Conservation (phyloP, 2,888 invertebrate species). For the Acleris emargana region DNA sequence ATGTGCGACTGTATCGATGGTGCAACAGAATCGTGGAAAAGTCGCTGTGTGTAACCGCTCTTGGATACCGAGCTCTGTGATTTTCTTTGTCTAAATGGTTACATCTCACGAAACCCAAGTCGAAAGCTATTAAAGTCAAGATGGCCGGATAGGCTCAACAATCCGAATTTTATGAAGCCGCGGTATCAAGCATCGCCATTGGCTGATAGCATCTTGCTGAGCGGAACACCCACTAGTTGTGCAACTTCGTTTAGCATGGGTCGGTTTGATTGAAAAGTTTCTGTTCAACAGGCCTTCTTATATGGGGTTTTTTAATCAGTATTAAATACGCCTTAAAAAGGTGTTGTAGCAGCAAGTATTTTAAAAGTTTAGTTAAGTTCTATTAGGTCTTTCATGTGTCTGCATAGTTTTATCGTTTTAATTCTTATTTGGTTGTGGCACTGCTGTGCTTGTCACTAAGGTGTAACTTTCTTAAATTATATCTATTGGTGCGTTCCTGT, state of each 20-base stretch:
- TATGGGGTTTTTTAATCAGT: not conserved
- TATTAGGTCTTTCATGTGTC: too few relatives aligned
- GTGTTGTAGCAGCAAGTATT: too few relatives aligned
- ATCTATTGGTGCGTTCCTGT: too few relatives aligned
- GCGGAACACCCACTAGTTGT: slow-evolving; percentile 26
- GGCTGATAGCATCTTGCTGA: slow-evolving; percentile 22
- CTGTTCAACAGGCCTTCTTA: not conserved
- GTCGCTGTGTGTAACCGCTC: too few relatives aligned
- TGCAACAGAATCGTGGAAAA: too few relatives aligned
- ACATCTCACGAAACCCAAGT: slow-evolving; percentile 29
- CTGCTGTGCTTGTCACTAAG: too few relatives aligned
- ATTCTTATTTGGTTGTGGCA: too few relatives aligned
- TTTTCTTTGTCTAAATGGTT: not conserved
- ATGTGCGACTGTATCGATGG: too few relatives aligned
- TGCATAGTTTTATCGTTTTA: too few relatives aligned
- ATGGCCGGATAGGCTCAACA: slow-evolving; percentile 34
- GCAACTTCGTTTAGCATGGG: slow-evolving; percentile 9
- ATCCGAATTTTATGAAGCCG: slow-evolving; percentile 32
- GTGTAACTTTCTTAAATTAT: too few relatives aligned
- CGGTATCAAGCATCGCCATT: slow-evolving; percentile 27
- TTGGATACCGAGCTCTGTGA: not conserved
- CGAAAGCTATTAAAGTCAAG: slow-evolving; percentile 23
- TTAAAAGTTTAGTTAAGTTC: too few relatives aligned
- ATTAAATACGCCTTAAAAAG: too few relatives aligned
- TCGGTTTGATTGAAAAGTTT: not conserved